Base-by-base conservation (phyloP, 37 sponge, comb jelly and placozoan species). In the Aplysina aerophoba region DNA sequence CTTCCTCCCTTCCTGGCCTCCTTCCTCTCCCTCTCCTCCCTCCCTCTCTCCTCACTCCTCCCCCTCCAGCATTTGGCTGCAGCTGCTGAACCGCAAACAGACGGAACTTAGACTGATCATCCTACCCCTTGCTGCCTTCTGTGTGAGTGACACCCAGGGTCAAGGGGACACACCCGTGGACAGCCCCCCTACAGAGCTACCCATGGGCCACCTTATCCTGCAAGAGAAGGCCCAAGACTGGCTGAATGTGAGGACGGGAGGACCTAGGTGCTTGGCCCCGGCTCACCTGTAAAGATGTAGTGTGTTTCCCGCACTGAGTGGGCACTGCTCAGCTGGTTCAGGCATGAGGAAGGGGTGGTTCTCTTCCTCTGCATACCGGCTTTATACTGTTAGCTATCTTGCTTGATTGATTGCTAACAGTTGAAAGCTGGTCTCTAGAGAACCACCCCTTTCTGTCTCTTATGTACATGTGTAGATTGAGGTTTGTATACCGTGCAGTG, bases 11-110 rank as follows among this genome's bases (percentile, higher is more conserved):
- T 40, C 33, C 53, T 28, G n/a, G n/a, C 27, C 1, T 40, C n/a
- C 24, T 62, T 25, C 36, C 37, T 20, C 19, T 34, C 28, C 50
- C 38, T 17, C 41, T 40, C 33, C 53, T 28, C 1, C 5, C 31
- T 71, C 20, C 15, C 19, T 5, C 27, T 28, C 72, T 71, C 72
- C 59, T 57, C n/a, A n/a, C n/a, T n/a, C n/a, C n/a, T n/a, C n/a
- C 15, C 41, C 16, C 53, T 36, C 21, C 78, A 85, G 86, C 39
- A 79, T 89, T 17, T 92, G 89, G 87, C 20, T 92, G 1, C 90
- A 90, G 75, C 31, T 93, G 72, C 35, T 93, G 21, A 77, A 90
- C 58, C 81, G 94, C 12, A 33, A 34, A 15, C 94, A 93, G 79
- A 58, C 55, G 16, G 86, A 85, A 5, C 81, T 83, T 13, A 69